These are phyloP conservation scores for Vannuccia rotundouncinata DNA, from an alignment of 2,888 invertebrate genomes.

Conservation along the genomic window DNA sequence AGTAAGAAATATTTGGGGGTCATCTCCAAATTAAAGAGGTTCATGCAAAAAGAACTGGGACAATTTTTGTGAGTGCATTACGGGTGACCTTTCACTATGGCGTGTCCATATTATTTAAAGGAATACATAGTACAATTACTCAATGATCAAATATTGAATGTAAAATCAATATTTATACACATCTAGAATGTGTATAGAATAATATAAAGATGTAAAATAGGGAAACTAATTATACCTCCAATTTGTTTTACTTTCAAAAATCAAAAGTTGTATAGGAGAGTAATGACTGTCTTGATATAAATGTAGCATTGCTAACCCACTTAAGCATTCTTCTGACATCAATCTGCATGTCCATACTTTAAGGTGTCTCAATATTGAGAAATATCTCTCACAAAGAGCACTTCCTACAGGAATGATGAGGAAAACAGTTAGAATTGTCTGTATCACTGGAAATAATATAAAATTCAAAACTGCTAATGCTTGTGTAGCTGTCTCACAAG, in stretches of 20 bases:
- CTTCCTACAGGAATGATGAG: not conserved
- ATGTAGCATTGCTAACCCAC: slow-evolving; percentile 6
- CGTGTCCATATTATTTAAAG: not conserved
- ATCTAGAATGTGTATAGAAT: not conserved
- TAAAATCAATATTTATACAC: not conserved
- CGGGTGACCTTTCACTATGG: too few relatives aligned
- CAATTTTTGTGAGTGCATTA: too few relatives aligned
- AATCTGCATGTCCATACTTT: slow-evolving; percentile 7
- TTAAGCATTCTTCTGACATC: slow-evolving; percentile 5
- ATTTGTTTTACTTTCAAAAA: not conserved
- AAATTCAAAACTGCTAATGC: not conserved
- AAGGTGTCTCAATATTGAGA: not conserved
- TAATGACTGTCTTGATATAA: not conserved
- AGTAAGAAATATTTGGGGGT: too few relatives aligned
- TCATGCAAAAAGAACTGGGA: too few relatives aligned
- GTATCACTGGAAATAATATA: slow-evolving; percentile 21
- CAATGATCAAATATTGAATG: not conserved
- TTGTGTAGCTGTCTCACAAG: slow-evolving; percentile 13
- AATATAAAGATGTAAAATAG: not conserved
- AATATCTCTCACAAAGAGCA: not conserved
- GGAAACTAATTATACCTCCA: not conserved
- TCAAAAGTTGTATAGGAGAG: not conserved
- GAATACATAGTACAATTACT: not conserved
- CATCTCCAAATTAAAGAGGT: too few relatives aligned
- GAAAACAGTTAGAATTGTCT: slow-evolving; percentile 13